A percentile compares a stretch with the other conserved stretches of the same genome.
Evolutionary conservation across 1,140 invertebrate genomes (phyloP).

Genomic region (Brachionus koreanus): DNA sequence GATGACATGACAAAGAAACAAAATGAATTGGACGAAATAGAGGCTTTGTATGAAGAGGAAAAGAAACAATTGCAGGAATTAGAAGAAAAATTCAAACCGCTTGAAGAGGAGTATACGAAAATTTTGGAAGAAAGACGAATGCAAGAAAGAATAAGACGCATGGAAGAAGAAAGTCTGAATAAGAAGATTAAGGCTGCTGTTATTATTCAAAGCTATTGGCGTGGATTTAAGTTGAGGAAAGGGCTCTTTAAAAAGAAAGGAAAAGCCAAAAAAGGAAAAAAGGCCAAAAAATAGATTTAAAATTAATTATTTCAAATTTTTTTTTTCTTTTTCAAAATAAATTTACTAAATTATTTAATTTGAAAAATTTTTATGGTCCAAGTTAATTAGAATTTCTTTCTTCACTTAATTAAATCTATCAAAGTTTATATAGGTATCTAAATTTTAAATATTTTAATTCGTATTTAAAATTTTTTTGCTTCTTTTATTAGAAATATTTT

Average conservation of each 20-base stretch:
- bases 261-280: constrained; percentile 44
- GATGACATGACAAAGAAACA: constrained; percentile 45
- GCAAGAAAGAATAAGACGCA: constrained; percentile 14
- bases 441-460: too few species aligned
- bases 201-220: constrained; percentile 41
- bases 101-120: constrained; percentile 40
- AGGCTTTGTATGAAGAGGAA: constrained; percentile 33
- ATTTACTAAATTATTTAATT: neutral
- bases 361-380: neutral
- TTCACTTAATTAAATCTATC: neutral
- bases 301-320: neutral
- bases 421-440: too few species aligned
- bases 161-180: constrained; percentile 39
- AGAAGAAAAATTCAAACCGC: constrained; percentile 41
- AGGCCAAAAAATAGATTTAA: constrained; percentile 3
- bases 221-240: constrained; percentile 38
- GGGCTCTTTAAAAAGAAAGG: constrained; percentile 44
- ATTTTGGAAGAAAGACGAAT: constrained; percentile 37
- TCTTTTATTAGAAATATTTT: too few species aligned
- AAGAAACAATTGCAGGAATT: constrained; percentile 41
- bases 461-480: too few species aligned
- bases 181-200: constrained; percentile 36
- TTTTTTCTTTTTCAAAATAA: neutral
- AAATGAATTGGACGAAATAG: constrained; percentile 40
- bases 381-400: neutral